These are phyloP conservation scores for Sarcophaga carnaria DNA, from an alignment of 2,888 invertebrate genomes.

Conservation along the genomic window DNA sequence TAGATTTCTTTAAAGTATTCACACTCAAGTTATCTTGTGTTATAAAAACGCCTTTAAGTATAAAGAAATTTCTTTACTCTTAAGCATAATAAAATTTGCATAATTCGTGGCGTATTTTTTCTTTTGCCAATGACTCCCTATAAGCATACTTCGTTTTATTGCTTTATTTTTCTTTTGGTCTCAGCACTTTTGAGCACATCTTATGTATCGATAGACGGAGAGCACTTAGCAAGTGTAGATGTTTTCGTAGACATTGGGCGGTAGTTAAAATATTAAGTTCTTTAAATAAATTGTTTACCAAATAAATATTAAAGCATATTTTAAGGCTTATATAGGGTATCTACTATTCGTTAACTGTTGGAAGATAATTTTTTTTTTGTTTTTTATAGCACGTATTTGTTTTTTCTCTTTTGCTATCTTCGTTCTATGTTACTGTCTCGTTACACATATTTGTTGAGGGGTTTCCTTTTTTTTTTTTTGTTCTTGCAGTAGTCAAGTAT, in stretches of 20 bases:
- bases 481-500: slow-evolving; percentile 56
- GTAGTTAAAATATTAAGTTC: not conserved
- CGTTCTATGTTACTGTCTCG: not conserved
- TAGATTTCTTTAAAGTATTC: no score
- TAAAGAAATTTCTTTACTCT: slow-evolving; percentile 1
- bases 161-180: slow-evolving; percentile 31
- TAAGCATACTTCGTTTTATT: not conserved
- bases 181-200: slow-evolving; percentile 8
- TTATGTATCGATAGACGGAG: not conserved
- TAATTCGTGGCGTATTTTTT: slow-evolving; percentile 15
- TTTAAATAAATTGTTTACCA: not conserved
- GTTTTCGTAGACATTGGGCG: not conserved
- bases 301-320: not conserved
- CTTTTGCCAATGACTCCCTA: no score
- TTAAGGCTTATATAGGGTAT: not conserved
- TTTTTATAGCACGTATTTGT: slow-evolving; percentile 49
- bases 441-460: slow-evolving; percentile 21
- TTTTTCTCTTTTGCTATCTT: slow-evolving; percentile 15
- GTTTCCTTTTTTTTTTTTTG: slow-evolving; percentile 18
- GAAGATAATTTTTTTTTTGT: not conserved
- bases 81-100: slow-evolving; percentile 45
- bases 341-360: not conserved
- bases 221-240: slow-evolving; percentile 33
- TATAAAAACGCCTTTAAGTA: no score
- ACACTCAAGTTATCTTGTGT: no score